Evolutionary conservation across 2,113 vertebrate genomes (phyloP).

Genomic region (Apeltes quadracus): DNA sequence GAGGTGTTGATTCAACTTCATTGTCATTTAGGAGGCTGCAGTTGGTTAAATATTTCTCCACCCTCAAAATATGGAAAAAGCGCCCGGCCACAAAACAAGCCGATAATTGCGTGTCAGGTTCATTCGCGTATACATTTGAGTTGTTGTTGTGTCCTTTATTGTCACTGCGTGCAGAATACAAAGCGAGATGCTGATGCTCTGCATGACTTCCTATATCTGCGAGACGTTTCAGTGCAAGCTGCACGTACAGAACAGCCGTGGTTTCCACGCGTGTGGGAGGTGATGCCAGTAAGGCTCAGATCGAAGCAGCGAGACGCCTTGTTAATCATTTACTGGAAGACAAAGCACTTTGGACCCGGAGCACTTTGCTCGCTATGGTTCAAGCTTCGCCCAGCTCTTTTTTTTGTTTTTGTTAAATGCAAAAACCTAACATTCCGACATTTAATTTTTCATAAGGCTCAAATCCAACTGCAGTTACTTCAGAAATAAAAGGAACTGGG

Average conservation of each 20-base stretch:
- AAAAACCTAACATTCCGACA: neutral
- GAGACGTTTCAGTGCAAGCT: conserved; percentile 48
- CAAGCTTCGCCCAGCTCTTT: neutral
- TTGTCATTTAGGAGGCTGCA: neutral
- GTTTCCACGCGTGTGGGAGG: conserved; percentile 73
- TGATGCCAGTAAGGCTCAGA: conserved; percentile 60
- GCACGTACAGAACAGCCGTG: conserved; percentile 52
- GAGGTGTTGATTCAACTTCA: neutral
- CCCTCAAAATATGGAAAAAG: neutral
- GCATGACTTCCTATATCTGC: conserved; percentile 74
- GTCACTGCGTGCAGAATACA: conserved; percentile 3
- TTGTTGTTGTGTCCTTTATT: neutral
- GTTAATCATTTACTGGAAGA: conserved; percentile 72
- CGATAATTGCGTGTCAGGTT: too few species aligned
- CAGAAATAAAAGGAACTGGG: neutral
- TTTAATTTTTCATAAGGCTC: neutral
- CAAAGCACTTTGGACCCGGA: conserved; percentile 27
- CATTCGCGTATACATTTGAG: too few species aligned
- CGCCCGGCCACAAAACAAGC: neutral
- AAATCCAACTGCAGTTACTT: neutral
- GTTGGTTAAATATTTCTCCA: neutral
- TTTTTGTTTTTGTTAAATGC: neutral
- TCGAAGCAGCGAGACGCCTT: conserved; percentile 16
- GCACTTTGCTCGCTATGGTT: neutral
- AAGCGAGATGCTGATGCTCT: conserved; percentile 31